Conservation (phyloP, 2,888 invertebrate species). For the Platycheirus rosarum region DNA sequence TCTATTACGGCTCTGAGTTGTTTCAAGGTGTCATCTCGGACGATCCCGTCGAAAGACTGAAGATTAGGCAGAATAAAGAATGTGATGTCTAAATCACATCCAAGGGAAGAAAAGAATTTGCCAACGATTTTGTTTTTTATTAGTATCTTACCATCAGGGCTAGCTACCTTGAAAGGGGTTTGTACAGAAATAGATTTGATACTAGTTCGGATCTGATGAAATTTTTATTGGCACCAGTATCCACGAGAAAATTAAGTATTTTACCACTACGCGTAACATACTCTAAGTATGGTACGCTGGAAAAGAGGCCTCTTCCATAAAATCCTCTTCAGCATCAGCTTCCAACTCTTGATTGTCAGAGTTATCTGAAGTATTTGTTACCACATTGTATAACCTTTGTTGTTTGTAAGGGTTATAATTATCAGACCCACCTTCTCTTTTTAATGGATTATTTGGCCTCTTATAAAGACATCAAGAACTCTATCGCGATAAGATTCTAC, state of each 20-base stretch:
- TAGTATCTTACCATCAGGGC: constrained; percentile 24
- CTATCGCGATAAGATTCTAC: neutral
- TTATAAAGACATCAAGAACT: neutral
- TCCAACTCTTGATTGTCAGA: neutral
- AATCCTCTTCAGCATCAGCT: neutral
- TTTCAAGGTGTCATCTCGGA: constrained; percentile 19
- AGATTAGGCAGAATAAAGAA: constrained; percentile 22
- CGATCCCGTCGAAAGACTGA: constrained; percentile 4
- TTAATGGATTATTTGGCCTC: neutral
- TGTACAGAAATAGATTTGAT: constrained; percentile 14
- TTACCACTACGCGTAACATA: constrained; percentile 25
- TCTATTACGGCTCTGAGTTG: constrained; percentile 9
- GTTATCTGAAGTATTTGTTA: neutral
- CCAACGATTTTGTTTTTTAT: constrained; percentile 18
- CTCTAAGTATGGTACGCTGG: constrained; percentile 32
- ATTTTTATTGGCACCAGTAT: constrained; percentile 4
- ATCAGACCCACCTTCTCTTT: neutral
- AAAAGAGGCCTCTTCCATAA: constrained; percentile 28
- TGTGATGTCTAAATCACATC: constrained; percentile 4
- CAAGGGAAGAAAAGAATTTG: constrained; percentile 23
- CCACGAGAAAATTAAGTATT: constrained; percentile 10
- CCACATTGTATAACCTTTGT: neutral
- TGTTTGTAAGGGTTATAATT: neutral
- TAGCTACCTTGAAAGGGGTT: constrained; percentile 8
- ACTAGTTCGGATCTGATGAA: constrained; percentile 6